Percentiles rank a stretch among this genome's conserved stretches.
Evolutionary conservation across 2,797 vertebrate species (phyloP).

Genomic region (Valencia hispanica): DNA sequence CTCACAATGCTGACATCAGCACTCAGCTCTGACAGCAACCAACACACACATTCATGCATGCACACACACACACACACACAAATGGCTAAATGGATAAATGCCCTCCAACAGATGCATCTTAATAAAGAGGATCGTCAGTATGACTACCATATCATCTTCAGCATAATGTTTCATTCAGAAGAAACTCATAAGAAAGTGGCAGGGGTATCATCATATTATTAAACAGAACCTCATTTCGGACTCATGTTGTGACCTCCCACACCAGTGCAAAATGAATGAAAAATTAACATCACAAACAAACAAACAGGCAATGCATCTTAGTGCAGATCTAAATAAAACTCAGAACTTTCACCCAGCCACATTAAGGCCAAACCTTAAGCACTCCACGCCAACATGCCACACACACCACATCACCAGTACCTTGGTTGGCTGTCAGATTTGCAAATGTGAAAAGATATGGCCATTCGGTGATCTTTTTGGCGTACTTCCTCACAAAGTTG

Average conservation of each 20-base stretch:
- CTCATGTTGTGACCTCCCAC: conserved; percentile 5
- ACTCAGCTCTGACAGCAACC: conserved; percentile 64
- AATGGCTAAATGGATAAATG: conserved; percentile 49
- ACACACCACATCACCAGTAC: conserved; percentile 35
- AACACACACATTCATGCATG: conserved; percentile 20
- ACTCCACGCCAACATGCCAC: conserved; percentile 30
- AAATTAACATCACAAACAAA: background rate
- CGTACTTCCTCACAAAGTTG: conserved; percentile 95
- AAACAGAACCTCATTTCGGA: conserved; percentile 4
- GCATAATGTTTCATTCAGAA: conserved; percentile 24
- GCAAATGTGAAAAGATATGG: conserved; percentile 94
- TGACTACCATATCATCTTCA: conserved; percentile 29
- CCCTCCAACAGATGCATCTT: conserved; percentile 27
- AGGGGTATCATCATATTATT: conserved; percentile 10
- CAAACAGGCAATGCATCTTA: background rate
- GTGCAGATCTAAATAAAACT: conserved; percentile 2
- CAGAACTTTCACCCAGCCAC: conserved; percentile 35
- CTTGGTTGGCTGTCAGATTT: conserved; percentile 20
- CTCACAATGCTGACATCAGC: conserved; percentile 81
- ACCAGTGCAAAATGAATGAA: background rate
- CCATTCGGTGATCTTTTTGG: conserved; percentile 98
- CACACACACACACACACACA: conserved; percentile 14
- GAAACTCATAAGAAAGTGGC: background rate
- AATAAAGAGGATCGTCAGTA: conserved; percentile 34
- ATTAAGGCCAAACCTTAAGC: conserved; percentile 43